phyloP scores from a whole-genome alignment of 1,140 invertebrate genomes.

The Acromyrmex heyeri region DNA sequence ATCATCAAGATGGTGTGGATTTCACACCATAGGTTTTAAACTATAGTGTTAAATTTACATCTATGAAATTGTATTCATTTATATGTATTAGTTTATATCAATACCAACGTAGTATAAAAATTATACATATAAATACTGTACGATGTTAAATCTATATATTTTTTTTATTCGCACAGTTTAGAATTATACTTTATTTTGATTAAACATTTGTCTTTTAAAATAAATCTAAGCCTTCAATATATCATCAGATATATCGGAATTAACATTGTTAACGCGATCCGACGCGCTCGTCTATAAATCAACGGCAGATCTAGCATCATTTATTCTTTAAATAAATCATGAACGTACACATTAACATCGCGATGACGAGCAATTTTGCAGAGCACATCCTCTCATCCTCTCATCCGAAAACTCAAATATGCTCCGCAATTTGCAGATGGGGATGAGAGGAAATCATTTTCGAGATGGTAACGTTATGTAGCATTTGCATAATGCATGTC shows the following conservation, averaged over 20 bases:
- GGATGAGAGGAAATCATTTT: neutral
- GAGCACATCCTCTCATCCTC: no score
- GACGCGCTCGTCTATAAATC: slow-evolving; percentile 33
- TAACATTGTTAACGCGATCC: slow-evolving; percentile 21
- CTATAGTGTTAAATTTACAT: no score
- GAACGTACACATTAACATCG: slow-evolving; percentile 1
- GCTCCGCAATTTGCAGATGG: slow-evolving; percentile 11
- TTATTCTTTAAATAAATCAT: slow-evolving; percentile 61
- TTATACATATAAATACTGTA: no score
- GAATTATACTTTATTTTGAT: neutral
- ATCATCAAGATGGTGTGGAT: no score
- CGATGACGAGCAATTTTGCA: slow-evolving; percentile 36
- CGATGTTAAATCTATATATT: no score
- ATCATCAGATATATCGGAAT: neutral
- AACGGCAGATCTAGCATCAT: neutral
- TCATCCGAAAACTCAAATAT: slow-evolving; percentile 7
- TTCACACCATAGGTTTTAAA: no score
- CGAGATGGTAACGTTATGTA: slow-evolving; percentile 4
- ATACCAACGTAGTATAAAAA: no score
- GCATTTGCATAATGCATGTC: slow-evolving; percentile 13
- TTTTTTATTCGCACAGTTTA: neutral
- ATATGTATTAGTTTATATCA: no score
- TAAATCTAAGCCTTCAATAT: neutral
- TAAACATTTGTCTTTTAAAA: neutral
- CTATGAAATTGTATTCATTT: no score